Evolutionary conservation across 2,888 invertebrate genomes (phyloP).

Genomic region (Rhingia rostrata): DNA sequence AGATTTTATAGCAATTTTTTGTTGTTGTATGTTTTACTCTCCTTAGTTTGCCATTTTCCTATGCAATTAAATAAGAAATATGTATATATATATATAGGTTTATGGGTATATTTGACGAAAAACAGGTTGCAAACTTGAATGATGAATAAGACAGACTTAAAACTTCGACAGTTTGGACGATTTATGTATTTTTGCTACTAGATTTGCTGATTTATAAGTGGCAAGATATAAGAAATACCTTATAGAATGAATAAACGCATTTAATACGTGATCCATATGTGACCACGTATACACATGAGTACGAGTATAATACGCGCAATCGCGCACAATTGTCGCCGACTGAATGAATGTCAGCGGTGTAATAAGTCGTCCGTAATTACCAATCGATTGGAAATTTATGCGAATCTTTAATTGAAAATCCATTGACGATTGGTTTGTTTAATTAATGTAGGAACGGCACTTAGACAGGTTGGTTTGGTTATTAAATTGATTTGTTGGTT

Average conservation of each 20-base stretch:
- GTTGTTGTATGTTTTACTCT: neutral
- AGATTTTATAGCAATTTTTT: conserved; percentile 36
- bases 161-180: conserved; percentile 63
- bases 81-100: too few relatives aligned
- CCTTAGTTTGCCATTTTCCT: conserved; percentile 49
- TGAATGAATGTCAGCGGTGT: conserved; percentile 23
- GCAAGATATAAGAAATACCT: conserved; percentile 57
- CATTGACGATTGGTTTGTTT: conserved; percentile 64
- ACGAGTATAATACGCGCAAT: conserved; percentile 17
- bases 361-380: conserved; percentile 70
- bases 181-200: conserved; percentile 44
- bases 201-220: conserved; percentile 73
- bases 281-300: conserved; percentile 32
- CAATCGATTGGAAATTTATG: conserved; percentile 71
- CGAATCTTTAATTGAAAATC: conserved; percentile 74
- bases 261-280: conserved; percentile 63
- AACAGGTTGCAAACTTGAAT: conserved; percentile 70
- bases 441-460: conserved; percentile 62
- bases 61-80: conserved; percentile 60
- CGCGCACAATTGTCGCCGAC: conserved; percentile 15
- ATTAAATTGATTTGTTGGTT: conserved; percentile 65
- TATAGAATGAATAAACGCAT: conserved; percentile 69
- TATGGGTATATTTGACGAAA: neutral
- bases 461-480: conserved; percentile 53
- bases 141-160: conserved; percentile 67